Evolutionary conservation across 2,797 vertebrate species (phyloP).

Genomic region (Arnoldichthys spilopterus): DNA sequence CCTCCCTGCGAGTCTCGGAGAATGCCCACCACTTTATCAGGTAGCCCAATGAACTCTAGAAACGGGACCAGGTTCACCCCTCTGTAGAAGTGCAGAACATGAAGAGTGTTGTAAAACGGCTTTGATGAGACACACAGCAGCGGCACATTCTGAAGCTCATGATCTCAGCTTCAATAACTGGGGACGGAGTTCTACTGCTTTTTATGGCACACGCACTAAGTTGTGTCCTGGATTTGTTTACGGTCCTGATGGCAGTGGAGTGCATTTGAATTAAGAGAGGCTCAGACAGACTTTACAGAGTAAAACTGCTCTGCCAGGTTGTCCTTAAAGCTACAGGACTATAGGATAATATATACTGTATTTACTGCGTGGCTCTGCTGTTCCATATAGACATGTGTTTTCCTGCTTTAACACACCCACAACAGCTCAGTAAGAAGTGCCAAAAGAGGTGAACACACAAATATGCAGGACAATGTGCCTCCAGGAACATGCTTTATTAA

Average conservation of each 20-base stretch:
- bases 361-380: neutral
- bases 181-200: neutral
- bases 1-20: slow-evolving; percentile 93
- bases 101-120: neutral
- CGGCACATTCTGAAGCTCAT: neutral
- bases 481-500: too few species aligned
- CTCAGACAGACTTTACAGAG: slow-evolving; percentile 43
- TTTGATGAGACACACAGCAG: neutral
- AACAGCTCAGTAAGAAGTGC: too few species aligned
- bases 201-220: neutral
- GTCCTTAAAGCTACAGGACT: neutral
- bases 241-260: neutral
- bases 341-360: neutral
- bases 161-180: neutral
- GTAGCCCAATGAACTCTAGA: slow-evolving; percentile 89
- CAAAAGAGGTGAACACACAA: too few species aligned
- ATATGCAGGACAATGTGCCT: too few species aligned
- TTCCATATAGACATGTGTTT: too few species aligned
- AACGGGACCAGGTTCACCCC: slow-evolving; percentile 95
- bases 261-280: slow-evolving; percentile 25
- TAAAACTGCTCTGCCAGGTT: slow-evolving; percentile 33
- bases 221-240: neutral
- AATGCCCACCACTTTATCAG: slow-evolving; percentile 86
- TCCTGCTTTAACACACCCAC: too few species aligned
- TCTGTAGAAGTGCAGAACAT: slow-evolving; percentile 68